Percentiles rank a stretch among this genome's conserved stretches.
Evolutionary conservation across 2,888 invertebrate species (phyloP).

Genomic region (Electrophaes corylata): DNA sequence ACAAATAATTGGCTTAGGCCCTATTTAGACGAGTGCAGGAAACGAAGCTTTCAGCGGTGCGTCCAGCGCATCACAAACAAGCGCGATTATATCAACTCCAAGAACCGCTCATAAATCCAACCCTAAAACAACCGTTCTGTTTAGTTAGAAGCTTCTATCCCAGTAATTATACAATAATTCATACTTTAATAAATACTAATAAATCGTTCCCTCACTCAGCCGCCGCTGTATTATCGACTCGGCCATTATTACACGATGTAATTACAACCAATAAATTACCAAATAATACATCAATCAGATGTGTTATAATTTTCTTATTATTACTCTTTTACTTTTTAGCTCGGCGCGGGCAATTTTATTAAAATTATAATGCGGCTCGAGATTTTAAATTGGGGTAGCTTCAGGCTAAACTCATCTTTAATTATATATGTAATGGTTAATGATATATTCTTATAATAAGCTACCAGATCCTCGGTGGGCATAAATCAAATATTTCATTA

Average conservation of each 20-base stretch:
- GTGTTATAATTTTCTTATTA: conserved; percentile 82
- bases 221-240: conserved; percentile 74
- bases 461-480: conserved; percentile 79
- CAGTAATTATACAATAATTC: conserved; percentile 84
- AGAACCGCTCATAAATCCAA: conserved; percentile 78
- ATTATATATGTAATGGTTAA: conserved; percentile 84
- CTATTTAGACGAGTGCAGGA: neutral
- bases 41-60: conserved; percentile 7
- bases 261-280: conserved; percentile 83
- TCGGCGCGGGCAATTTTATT: conserved; percentile 79
- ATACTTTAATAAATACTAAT: conserved; percentile 84
- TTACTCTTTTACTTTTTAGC: conserved; percentile 69
- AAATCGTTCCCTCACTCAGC: conserved; percentile 74
- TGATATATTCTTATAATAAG: conserved; percentile 84
- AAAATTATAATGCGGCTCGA: conserved; percentile 79
- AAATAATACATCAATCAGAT: conserved; percentile 85
- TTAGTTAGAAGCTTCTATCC: conserved; percentile 80
- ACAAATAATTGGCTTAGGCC: neutral
- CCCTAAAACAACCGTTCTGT: conserved; percentile 80
- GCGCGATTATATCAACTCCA: conserved; percentile 73
- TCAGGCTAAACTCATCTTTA: conserved; percentile 75
- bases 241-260: conserved; percentile 82
- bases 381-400: conserved; percentile 80
- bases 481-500: conserved; percentile 85
- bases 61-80: conserved; percentile 55